A percentile compares a stretch with the other conserved stretches of the same genome.
phyloP scores from a whole-genome alignment of 2,888 invertebrate genomes.

The Maniola hyperantus region DNA sequence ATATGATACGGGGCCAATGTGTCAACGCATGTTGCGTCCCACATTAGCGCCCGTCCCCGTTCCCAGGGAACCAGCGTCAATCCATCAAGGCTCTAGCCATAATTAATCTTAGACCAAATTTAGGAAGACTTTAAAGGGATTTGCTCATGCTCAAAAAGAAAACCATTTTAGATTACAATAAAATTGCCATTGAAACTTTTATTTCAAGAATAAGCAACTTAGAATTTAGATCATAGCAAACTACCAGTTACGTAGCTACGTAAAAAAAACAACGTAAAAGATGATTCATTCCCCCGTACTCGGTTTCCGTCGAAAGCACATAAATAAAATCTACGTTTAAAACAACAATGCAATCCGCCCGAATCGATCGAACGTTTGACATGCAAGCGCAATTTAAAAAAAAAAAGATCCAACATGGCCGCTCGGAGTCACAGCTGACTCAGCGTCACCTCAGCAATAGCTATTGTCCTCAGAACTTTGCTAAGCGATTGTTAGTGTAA shows the following conservation, averaged over 20 bases:
- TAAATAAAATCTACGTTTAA: conserved; percentile 37
- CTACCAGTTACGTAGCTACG: not conserved
- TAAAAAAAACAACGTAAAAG: conserved; percentile 2
- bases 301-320: conserved; percentile 23
- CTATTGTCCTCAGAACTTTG: conserved; percentile 40
- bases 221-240: not conserved
- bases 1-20: too few relatives aligned
- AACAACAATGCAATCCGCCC: conserved; percentile 42
- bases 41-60: too few relatives aligned
- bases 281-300: conserved; percentile 16
- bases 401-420: conserved; percentile 67
- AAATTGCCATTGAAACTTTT: too few relatives aligned
- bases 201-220: not conserved
- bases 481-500: conserved; percentile 36
- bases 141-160: too few relatives aligned
- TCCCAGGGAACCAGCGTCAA: too few relatives aligned
- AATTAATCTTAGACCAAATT: too few relatives aligned
- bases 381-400: conserved; percentile 56
- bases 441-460: conserved; percentile 65
- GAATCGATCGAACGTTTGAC: conserved; percentile 46
- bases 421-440: conserved; percentile 68
- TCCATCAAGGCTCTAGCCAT: too few relatives aligned
- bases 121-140: too few relatives aligned
- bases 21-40: too few relatives aligned
- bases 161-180: too few relatives aligned